These are phyloP conservation scores for Aphelenchoides besseyi DNA, from an alignment of 1,140 invertebrate genomes.

Conservation along the genomic window DNA sequence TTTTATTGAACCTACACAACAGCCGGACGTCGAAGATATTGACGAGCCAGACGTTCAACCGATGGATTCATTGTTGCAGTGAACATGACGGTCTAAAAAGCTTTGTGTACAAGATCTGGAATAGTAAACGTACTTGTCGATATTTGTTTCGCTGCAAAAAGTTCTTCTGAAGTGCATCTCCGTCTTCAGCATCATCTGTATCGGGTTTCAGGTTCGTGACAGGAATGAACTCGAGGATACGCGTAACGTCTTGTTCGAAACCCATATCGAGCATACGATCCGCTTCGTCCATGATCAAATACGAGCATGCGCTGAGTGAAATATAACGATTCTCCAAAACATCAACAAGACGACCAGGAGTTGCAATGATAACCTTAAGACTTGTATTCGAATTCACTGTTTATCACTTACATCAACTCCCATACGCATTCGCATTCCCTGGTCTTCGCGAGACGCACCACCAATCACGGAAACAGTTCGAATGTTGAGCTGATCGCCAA, in stretches of 20 bases:
- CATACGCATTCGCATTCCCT: conserved; percentile 89
- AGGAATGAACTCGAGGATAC: conserved; percentile 96
- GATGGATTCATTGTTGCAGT: conserved; percentile 99
- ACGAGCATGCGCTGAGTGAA: conserved; percentile 85
- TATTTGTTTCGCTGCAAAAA: conserved; percentile 88
- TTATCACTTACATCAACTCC: conserved; percentile 78
- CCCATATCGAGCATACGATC: conserved; percentile 99
- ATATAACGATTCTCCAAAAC: conserved; percentile 96
- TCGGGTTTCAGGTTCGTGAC: conserved; percentile 98
- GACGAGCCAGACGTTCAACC: conserved; percentile 89
- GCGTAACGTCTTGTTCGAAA: conserved; percentile 95
- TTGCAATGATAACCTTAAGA: conserved; percentile 92
- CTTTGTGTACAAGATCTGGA: conserved; percentile 18
- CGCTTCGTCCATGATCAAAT: conserved; percentile 74
- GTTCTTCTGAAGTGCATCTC: conserved; percentile 81
- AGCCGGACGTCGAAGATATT: conserved; percentile 88
- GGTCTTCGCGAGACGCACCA: conserved; percentile 92
- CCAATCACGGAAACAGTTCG: conserved; percentile 96
- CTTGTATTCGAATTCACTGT: background rate
- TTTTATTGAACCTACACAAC: no score
- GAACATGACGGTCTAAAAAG: conserved; percentile 93
- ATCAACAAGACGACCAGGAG: conserved; percentile 96
- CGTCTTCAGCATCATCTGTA: conserved; percentile 95
- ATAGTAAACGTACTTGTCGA: conserved; percentile 70
- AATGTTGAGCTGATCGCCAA: conserved; percentile 88